Evolutionary conservation across 2,888 invertebrate genomes (phyloP).

Genomic region (Rotaria socialis): DNA sequence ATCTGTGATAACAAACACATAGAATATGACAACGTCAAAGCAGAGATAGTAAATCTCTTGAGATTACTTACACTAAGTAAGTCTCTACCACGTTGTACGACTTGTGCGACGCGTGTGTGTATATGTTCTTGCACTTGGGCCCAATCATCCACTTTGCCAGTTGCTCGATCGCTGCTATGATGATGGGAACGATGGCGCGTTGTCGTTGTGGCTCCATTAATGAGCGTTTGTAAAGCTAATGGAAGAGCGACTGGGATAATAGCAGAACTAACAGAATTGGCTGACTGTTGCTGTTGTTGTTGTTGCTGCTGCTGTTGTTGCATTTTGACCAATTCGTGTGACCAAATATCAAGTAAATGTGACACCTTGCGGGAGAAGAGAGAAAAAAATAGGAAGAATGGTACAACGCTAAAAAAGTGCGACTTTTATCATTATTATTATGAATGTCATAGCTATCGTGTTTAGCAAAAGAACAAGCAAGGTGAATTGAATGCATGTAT

Average conservation of each 20-base stretch:
- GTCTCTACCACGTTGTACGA: conserved; percentile 28
- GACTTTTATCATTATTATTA: conserved; percentile 8
- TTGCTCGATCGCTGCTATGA: not conserved
- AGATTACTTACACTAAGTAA: conserved; percentile 1
- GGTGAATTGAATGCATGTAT: conserved; percentile 11
- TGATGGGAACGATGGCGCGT: conserved; percentile 13
- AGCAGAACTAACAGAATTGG: not conserved
- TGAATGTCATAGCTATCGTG: not conserved
- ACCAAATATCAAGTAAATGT: conserved; percentile 28
- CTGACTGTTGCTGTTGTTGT: not conserved
- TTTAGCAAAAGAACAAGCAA: not conserved
- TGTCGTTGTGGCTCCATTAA: not conserved
- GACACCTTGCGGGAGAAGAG: not conserved
- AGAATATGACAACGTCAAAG: too few relatives aligned
- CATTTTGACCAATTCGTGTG: conserved; percentile 29
- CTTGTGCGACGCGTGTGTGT: conserved; percentile 22
- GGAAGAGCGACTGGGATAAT: not conserved
- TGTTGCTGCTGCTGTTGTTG: not conserved
- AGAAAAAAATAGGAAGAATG: not conserved
- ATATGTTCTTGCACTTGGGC: conserved; percentile 33
- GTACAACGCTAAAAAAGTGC: not conserved
- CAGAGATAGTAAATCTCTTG: not conserved
- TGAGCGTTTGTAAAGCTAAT: conserved; percentile 9
- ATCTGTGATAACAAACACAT: too few relatives aligned
- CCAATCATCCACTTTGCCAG: conserved; percentile 19